phyloP scores from a whole-genome alignment of 2,888 invertebrate species.

The Zygogramma bicolorata region DNA sequence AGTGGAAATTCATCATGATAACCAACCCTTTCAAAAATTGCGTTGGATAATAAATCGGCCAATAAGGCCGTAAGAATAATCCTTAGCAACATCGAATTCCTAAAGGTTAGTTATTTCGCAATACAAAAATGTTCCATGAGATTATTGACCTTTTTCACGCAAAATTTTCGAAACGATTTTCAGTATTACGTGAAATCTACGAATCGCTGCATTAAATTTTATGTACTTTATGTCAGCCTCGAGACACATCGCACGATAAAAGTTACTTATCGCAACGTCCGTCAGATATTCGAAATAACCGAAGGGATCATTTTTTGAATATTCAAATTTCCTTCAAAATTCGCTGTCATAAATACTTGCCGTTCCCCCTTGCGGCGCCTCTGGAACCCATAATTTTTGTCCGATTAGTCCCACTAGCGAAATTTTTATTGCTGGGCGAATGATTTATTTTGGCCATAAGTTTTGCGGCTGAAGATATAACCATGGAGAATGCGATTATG shows the following conservation, averaged over 20 bases:
- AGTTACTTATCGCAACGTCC: background rate
- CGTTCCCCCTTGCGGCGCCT: background rate
- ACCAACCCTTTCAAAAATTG: too few species aligned
- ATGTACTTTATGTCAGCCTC: background rate
- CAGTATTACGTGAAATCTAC: too few species aligned
- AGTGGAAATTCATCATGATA: too few species aligned
- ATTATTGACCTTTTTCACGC: too few species aligned
- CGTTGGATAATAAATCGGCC: too few species aligned
- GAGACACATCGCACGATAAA: background rate
- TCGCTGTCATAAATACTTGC: background rate
- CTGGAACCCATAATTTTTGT: conserved; percentile 11
- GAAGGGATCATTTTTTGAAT: background rate
- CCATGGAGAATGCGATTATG: conserved; percentile 41
- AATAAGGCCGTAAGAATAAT: too few species aligned
- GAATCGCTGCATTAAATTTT: too few species aligned
- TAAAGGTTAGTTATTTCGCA: too few species aligned
- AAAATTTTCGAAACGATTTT: too few species aligned
- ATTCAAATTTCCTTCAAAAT: background rate
- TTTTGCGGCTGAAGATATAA: conserved; percentile 34
- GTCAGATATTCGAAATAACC: background rate
- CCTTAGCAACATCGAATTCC: too few species aligned
- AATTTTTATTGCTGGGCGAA: conserved; percentile 25
- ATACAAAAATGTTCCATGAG: too few species aligned
- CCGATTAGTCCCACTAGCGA: conserved; percentile 35
- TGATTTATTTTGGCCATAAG: conserved; percentile 34